Evolutionary conservation across 2,888 invertebrate species (phyloP), one percentile per base, ranked within the genome.

Genomic region (Sclerodermus sp.): DNA sequence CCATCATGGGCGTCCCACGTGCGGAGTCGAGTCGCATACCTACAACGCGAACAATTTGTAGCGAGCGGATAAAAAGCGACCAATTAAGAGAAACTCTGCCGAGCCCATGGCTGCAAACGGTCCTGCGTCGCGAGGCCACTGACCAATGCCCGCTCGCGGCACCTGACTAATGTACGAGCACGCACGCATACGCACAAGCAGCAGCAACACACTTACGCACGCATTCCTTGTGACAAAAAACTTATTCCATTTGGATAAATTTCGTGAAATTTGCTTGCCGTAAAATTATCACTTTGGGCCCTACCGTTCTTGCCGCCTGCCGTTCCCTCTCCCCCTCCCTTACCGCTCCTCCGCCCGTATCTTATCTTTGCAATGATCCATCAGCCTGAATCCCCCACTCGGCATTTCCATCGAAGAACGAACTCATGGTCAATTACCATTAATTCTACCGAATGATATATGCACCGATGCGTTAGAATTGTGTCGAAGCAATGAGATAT

Each of bases 31-130:
- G 57, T 53, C 60, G 62, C 69, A 69, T 70, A 66, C 66, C 70
- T 62, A 69, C 71, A 67, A 61, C 62, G 61, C 53, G 64, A 61
- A 71, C 73, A 74, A 75, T 75, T 75, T 74, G 74, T 75, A 67
- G 60, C 57, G 34, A 4, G 31, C 39, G 38, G 54, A 59, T 64
- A 74, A 75, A 74, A 75, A 75, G 61, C 40, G 64, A 67, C 66
- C 73, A 74, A 75, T 75, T 75, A 75, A 73, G 69, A 69, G 68
- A 70, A 73, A 73, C 67, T 68, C 64, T 51, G 54, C 53, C 43
- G 52, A 56, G 44, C 46, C 45, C 34, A 38, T 31, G 42, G 51
- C 53, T 43, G 14, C 51, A 8, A 23, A 23, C 23, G 23, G 23
- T 23, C 23, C 23, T 23, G 23, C 23, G 23, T n/a, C 1, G n/a